Evolutionary conservation across 2,797 vertebrate genomes (phyloP), one percentile per base, ranked within the genome.

Genomic region (Pangasius mekongensis): DNA sequence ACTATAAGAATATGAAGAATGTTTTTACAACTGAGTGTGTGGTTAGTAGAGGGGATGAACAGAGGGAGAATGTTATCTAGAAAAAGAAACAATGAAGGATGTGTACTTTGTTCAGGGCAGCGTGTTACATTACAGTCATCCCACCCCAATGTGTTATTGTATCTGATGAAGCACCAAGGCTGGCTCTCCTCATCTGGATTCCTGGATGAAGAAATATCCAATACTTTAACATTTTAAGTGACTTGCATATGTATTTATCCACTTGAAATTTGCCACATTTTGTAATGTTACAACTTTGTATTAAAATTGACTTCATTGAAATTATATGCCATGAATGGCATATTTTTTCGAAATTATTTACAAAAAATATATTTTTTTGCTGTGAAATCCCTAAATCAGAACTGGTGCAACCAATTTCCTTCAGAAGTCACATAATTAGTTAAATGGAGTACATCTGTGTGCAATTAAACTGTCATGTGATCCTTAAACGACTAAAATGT

Each of bases 121-220:
- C 88, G 88, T 58, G 58, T 92, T 52, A 94, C 86, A 1, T 91
- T 84, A 89, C 95, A 95, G 47, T 90, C 87, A 43, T 93, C 87
- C 95, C 94, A 96, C 18, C 9, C 39, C 39, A 95, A 87, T 56
- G 76, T 76, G 30, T 90, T 88, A 1, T 89, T 85, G 8, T 85
- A 43, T 13, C 91, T 94, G 11, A 94, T 10, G 62, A 93, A 94
- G 85, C 95, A 95, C 94, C 95, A 95, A 27, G 95, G 95, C 86
- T 91, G 91, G 71, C 49, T 85, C 8, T 96, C 95, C 54, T 92
- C 94, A 87, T 95, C 95, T 24, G 95, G 94, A 88, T 96, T 95
- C 81, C 95, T 96, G 66, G 30, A 83, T 1, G 8, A 86, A 64
- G 9, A 27, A 56, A 56, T 39, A 9, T 43, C 6, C 64, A 74